These are phyloP conservation scores for Taenaris catops DNA, from an alignment of 2,888 invertebrate species.

Conservation along the genomic window DNA sequence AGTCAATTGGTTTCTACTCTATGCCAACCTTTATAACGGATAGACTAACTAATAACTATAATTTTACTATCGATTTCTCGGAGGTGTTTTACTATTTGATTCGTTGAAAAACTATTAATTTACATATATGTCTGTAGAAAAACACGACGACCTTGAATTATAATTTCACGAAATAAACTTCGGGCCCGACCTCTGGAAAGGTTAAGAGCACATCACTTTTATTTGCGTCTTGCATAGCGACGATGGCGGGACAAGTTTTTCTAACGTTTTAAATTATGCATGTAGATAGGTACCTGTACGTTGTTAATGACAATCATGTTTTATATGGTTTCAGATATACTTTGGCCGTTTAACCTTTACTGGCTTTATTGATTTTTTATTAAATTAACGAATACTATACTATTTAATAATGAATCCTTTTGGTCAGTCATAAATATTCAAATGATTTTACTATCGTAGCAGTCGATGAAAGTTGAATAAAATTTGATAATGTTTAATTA, in stretches of 20 bases:
- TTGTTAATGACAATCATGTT: slow-evolving; percentile 26
- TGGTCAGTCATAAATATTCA: too few species aligned
- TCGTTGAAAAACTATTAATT: slow-evolving; percentile 12
- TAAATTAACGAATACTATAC: slow-evolving; percentile 8
- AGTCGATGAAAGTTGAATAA: too few species aligned
- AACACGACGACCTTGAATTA: slow-evolving; percentile 57
- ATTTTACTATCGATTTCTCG: not conserved
- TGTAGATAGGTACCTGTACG: slow-evolving; percentile 18
- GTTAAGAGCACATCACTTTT: slow-evolving; percentile 71
- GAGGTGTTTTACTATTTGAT: slow-evolving; percentile 4
- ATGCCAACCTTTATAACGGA: too few species aligned
- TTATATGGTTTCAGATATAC: slow-evolving; percentile 25
- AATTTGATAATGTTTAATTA: too few species aligned
- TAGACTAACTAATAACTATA: too few species aligned
- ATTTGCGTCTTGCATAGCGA: slow-evolving; percentile 50
- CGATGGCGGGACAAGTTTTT: slow-evolving; percentile 43
- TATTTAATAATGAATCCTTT: too few species aligned
- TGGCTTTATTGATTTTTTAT: slow-evolving; percentile 15
- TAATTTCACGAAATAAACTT: slow-evolving; percentile 63
- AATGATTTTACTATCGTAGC: too few species aligned
- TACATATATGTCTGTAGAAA: slow-evolving; percentile 27
- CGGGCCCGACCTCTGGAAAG: slow-evolving; percentile 61
- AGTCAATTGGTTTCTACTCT: too few species aligned
- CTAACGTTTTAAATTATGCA: slow-evolving; percentile 30
- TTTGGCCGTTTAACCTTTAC: slow-evolving; percentile 27